Percentiles rank a stretch among this genome's conserved stretches.
Evolutionary conservation across 2,113 vertebrate genomes (phyloP).

Genomic region (cat (Felis catus)): DNA sequence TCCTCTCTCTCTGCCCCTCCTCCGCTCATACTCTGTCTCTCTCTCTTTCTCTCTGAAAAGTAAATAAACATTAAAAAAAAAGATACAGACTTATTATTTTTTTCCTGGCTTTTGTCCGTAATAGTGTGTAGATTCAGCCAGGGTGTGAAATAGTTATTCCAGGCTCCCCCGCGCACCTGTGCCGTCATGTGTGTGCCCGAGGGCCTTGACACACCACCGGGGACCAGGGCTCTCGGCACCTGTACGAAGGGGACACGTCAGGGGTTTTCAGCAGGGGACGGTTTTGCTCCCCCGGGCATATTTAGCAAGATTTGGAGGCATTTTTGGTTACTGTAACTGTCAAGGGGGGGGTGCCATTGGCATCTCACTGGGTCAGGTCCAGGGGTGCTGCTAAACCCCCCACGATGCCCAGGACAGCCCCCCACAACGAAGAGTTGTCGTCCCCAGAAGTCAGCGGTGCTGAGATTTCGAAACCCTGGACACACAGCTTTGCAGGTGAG

Average conservation of each 20-base stretch:
- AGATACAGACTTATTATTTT: no score
- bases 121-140: no score
- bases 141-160: neutral
- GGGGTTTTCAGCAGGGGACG: neutral
- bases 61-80: no score
- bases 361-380: neutral
- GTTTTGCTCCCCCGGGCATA: neutral
- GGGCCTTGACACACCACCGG: fast-evolving
- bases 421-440: fast-evolving
- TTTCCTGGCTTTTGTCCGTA: no score
- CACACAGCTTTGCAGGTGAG: no score
- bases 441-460: neutral
- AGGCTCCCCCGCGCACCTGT: no score
- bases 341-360: neutral
- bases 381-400: neutral
- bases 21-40: no score
- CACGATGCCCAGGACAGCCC: neutral
- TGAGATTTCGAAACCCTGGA: neutral
- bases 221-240: fast-evolving
- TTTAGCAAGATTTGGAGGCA: neutral
- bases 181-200: neutral
- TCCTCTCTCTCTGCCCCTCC: no score
- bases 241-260: neutral
- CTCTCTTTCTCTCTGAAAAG: no score
- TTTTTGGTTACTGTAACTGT: neutral